Conservation (phyloP, 2,797 vertebrate species). For the Euphonia xanthogaster region DNA sequence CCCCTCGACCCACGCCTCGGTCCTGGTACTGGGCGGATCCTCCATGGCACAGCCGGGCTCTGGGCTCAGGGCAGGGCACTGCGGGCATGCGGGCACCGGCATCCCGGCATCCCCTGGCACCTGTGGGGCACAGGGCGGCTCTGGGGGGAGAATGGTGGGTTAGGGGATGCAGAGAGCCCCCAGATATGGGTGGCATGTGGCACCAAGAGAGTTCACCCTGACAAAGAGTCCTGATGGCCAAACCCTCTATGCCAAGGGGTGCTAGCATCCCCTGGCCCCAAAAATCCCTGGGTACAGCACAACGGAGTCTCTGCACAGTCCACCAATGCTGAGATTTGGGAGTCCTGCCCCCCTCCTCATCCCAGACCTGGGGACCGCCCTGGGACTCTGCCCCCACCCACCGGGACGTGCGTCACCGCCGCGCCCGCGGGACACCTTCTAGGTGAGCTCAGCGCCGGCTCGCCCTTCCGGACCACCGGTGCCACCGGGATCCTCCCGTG, state of each 20-base stretch:
- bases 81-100: slow-evolving; percentile 68
- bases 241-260: neutral
- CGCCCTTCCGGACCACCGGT: neutral
- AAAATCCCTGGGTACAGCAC: neutral
- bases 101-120: slow-evolving; percentile 80
- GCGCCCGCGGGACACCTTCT: neutral
- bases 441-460: neutral
- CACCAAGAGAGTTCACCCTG: neutral
- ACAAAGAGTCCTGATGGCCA: neutral
- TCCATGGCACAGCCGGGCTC: slow-evolving; percentile 77
- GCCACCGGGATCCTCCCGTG: neutral
- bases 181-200: rapidly evolving
- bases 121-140: slow-evolving; percentile 73
- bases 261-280: neutral
- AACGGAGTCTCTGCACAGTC: rapidly evolving
- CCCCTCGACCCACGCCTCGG: neutral
- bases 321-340: rapidly evolving
- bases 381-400: neutral
- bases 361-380: neutral
- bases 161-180: rapidly evolving
- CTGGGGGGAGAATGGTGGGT: neutral
- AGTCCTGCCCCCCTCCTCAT: neutral
- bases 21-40: neutral
- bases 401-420: neutral
- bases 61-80: slow-evolving; percentile 73